These are phyloP conservation scores for Cephus cinctus DNA, from an alignment of 1,140 invertebrate species.

Conservation along the genomic window DNA sequence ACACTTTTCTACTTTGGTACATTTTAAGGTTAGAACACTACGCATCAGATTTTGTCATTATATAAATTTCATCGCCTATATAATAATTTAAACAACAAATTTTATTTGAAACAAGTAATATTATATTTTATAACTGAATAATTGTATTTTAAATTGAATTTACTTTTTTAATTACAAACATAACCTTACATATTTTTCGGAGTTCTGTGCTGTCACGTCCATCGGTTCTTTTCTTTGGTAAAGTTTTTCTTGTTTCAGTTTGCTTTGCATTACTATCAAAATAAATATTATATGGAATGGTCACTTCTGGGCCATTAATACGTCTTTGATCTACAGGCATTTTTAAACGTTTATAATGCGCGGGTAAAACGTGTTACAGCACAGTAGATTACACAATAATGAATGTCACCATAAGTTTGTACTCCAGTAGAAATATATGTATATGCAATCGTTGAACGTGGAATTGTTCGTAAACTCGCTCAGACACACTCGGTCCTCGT, in stretches of 20 bases:
- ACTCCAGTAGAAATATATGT: too few species aligned
- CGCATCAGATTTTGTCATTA: conserved; percentile 10
- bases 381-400: too few species aligned
- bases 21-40: background rate
- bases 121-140: background rate
- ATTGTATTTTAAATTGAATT: background rate
- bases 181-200: conserved; percentile 61
- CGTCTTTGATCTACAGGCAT: conserved; percentile 58
- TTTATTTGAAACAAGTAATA: background rate
- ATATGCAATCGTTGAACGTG: too few species aligned
- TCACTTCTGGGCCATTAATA: conserved; percentile 58
- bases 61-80: conserved; percentile 3
- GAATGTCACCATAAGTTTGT: too few species aligned
- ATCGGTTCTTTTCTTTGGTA: conserved; percentile 48
- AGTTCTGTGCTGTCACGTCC: conserved; percentile 50
- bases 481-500: too few species aligned
- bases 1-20: background rate
- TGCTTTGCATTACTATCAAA: conserved; percentile 37
- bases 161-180: too few species aligned
- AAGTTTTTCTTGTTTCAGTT: conserved; percentile 27
- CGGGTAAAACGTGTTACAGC: too few species aligned
- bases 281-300: conserved; percentile 55
- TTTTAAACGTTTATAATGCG: too few species aligned
- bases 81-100: conserved; percentile 13
- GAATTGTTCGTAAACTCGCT: too few species aligned